Evolutionary conservation across 2,113 vertebrate species (phyloP).

Genomic region (Lethenteron reissneri): DNA sequence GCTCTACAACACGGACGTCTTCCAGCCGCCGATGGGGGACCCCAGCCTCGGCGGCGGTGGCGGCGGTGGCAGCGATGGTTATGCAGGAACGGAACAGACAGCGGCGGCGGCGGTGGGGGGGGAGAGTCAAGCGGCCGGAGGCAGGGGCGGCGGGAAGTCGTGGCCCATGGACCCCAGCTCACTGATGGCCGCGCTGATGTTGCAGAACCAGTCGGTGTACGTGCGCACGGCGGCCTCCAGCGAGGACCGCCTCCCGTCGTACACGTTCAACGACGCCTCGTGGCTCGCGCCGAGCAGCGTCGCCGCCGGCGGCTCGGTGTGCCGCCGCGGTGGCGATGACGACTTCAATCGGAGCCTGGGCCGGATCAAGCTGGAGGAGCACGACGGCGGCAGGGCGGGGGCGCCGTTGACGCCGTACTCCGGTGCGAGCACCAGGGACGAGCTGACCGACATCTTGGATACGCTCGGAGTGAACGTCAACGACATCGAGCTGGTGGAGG

Average conservation of each 20-base stretch:
- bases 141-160: constrained; percentile 5
- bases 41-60: constrained; percentile 11
- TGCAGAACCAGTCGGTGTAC: constrained; percentile 25
- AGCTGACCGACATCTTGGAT: constrained; percentile 14
- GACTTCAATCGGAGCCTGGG: background rate
- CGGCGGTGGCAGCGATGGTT: constrained; percentile 16
- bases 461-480: constrained; percentile 9
- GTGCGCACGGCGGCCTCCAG: constrained; percentile 1
- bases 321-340: constrained; percentile 8
- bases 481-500: constrained; percentile 14
- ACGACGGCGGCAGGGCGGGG: background rate
- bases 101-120: background rate
- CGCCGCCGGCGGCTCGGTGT: constrained; percentile 14
- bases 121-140: background rate
- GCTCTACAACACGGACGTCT: constrained; percentile 20
- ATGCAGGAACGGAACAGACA: constrained; percentile 10
- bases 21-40: background rate
- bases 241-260: constrained; percentile 7
- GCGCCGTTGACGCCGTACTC: constrained; percentile 17
- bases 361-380: constrained; percentile 16
- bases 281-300: constrained; percentile 21
- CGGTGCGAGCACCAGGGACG: constrained; percentile 13
- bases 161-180: constrained; percentile 15
- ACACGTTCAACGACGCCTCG: constrained; percentile 25
- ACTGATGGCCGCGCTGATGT: constrained; percentile 27